phyloP scores from a whole-genome alignment of 2,113 vertebrate species.

The Sinocyclocheilus maitianheensis region DNA sequence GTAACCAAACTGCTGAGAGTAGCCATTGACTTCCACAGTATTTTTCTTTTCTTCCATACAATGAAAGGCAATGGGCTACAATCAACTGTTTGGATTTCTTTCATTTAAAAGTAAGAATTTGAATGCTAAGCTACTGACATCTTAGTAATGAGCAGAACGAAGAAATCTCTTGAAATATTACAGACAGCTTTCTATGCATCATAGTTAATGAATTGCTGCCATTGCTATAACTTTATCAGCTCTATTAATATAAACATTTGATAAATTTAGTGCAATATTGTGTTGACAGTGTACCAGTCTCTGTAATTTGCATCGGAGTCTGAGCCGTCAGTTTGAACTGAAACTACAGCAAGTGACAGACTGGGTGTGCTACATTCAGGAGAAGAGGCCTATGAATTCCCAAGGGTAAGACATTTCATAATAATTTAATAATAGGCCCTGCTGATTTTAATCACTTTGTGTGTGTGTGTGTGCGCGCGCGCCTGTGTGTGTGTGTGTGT shows the following conservation, averaged over 20 bases:
- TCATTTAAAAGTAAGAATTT: background rate
- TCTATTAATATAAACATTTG: background rate
- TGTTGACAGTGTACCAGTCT: background rate
- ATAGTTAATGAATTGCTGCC: background rate
- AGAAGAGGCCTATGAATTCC: background rate
- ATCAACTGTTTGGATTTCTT: background rate
- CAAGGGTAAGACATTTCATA: background rate
- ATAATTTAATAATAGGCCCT: background rate
- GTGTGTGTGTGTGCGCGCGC: too few species aligned
- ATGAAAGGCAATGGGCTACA: too few species aligned
- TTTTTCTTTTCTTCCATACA: too few species aligned
- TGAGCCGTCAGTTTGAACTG: background rate
- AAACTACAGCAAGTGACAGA: background rate
- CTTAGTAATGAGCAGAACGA: background rate
- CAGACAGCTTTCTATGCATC: background rate
- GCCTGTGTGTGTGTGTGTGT: too few species aligned
- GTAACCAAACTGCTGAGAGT: too few species aligned
- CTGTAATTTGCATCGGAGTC: background rate
- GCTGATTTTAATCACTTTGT: background rate
- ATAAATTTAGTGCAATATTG: background rate
- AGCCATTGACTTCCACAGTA: too few species aligned
- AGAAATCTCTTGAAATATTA: background rate
- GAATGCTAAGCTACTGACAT: background rate
- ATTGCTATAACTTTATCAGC: background rate
- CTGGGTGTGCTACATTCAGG: background rate